Base-by-base conservation (phyloP, 2,113 vertebrate genomes). In the Pseudorasbora parva region DNA sequence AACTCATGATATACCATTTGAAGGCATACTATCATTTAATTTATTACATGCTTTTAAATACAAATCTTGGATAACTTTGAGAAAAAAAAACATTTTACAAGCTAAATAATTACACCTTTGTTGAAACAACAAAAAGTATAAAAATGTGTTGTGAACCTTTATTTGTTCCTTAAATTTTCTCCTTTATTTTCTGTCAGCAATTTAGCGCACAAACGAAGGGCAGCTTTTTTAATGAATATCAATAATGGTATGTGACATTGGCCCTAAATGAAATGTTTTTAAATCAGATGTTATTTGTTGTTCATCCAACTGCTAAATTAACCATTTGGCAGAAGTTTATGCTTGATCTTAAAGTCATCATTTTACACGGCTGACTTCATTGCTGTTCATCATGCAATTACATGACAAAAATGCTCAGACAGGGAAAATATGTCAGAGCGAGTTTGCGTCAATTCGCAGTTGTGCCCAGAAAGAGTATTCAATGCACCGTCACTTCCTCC, bases 401-500 rank as follows among this genome's bases (percentile, higher is more conserved):
- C 47, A 56, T 37, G 27, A 21, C 47, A 59, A 77, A 78, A 60
- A 59, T 78, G 10, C 51, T 59, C 56, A 78, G 54, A 8, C n/a
- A 19, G 23, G 23, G 23, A 57, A 59, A 59, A 60, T 59, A 25
- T 59, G 54, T 59, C 75, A 59, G 54, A 77, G 30, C 33, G n/a
- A 43, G 21, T 77, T 33, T 77, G 75, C 27, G 57, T 66, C 59
- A 49, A 30, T 66, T 64, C 17, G 21, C 77, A 14, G 59, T 2
- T 30, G 21, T n/a, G 43, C 59, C 59, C 43, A 49, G 41, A 66
- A 79, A 64, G 4, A 47, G 5, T 10, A 64, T 79, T 59, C 14
- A 0, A 59, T 78, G 19, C 54, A 17, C 4, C 33, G 8, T 45
- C 1, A 7, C 75, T 43, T 59, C 54, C 27, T 25, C 33, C 47